Percentiles rank a stretch among this genome's conserved stretches.
phyloP scores from a whole-genome alignment of 2,113 vertebrate species.

The Dasyprocta punctata region DNA sequence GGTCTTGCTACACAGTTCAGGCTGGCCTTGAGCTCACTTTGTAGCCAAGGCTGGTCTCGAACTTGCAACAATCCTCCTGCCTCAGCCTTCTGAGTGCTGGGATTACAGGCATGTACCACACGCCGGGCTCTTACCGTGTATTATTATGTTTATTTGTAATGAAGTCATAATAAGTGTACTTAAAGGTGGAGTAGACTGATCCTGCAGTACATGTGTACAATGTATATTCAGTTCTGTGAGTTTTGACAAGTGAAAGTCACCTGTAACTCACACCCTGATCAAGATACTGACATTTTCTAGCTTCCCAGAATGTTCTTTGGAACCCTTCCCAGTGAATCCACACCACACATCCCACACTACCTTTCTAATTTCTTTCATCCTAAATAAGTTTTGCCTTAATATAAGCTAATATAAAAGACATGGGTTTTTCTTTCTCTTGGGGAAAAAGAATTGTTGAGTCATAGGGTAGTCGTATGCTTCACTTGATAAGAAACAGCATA shows the following conservation, averaged over 20 bases:
- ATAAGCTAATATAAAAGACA: neutral
- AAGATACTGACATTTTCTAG: neutral
- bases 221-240: neutral
- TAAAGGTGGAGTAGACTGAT: neutral
- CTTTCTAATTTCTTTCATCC: neutral
- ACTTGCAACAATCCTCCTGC: no score
- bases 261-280: neutral
- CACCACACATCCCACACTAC: neutral
- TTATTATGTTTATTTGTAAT: neutral
- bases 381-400: neutral
- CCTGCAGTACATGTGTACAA: neutral
- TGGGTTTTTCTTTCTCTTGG: constrained; percentile 7
- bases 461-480: neutral
- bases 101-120: no score
- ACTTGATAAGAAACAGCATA: neutral
- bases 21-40: no score
- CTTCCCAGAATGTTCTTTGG: neutral
- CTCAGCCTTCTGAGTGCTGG: no score
- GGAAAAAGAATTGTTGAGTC: constrained; percentile 1
- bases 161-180: neutral
- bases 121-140: no score
- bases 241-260: neutral
- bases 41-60: no score
- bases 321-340: neutral
- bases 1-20: no score